Evolutionary conservation across 2,797 vertebrate species (phyloP), one percentile per base, ranked within the genome.

Genomic region (Eidolon dupreanum): DNA sequence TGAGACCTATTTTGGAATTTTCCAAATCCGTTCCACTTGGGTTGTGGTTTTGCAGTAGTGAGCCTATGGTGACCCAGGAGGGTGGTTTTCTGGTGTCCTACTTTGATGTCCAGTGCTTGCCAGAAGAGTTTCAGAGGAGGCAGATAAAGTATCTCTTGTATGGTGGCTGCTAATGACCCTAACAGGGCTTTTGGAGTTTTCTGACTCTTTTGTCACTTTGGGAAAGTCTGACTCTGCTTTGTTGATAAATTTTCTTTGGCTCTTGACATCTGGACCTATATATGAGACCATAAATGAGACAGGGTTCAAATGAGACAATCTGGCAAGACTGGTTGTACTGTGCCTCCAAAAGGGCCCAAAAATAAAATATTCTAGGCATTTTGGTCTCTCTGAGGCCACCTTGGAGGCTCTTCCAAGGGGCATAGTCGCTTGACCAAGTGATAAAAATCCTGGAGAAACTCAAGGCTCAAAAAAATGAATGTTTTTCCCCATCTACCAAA

Each of bases 401-500:
- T 61, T 53, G 71, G 86, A 88, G 79, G 20, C 61, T 66, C 68
- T 55, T 87, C 4, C 63, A 24, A 22, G 38, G 43, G 36, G 1
- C 8, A 12, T 24, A 46, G 86, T 75, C 90, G 73, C 66, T 73
- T 88, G 20, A 75, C 3, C 66, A 33, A 46, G 5, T 74, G 74
- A 74, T 85, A 82, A 84, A 82, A 90, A 84, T 73, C 46, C 36
- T 88, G 70, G 90, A 65, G 74, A 95, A 89, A 74, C 36, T 82
- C n/a, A 36, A 53, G 73, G 13, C 43, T 70, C 53, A 90, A 77
- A 90, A n/a, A 88, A 85, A 26, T 59, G 79, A 43, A 43, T 70
- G 19, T 33, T 88, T 86, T 85, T 36, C 10, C 53, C 31, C 22
- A 36, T 55, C 73, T 46, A 26, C 49, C n/a, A 24, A 49, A 83